phyloP scores from a whole-genome alignment of 1,140 invertebrate species.

The Atopsyche davidsoni region DNA sequence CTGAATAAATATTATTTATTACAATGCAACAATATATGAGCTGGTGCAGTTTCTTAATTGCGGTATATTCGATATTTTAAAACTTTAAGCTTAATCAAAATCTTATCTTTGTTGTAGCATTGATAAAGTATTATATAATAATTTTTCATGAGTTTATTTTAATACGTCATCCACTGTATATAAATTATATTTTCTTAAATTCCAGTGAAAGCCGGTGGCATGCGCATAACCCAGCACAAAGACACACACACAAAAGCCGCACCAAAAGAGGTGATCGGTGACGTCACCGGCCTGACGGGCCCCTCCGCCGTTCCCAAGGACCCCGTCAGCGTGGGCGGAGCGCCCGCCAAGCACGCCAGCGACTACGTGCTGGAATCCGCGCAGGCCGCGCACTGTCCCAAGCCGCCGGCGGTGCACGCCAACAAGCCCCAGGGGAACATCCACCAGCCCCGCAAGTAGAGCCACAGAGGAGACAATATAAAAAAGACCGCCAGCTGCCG shows the following conservation, averaged over 20 bases:
- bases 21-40: too few species aligned
- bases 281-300: slow-evolving; percentile 41
- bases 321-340: slow-evolving; percentile 70
- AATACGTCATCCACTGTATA: not conserved
- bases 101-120: slow-evolving; percentile 6
- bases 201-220: slow-evolving; percentile 84
- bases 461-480: not conserved
- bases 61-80: slow-evolving; percentile 3
- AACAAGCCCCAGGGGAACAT: slow-evolving; percentile 53
- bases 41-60: too few species aligned
- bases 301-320: slow-evolving; percentile 61
- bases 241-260: slow-evolving; percentile 56
- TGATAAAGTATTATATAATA: not conserved
- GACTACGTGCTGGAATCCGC: slow-evolving; percentile 86
- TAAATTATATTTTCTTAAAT: slow-evolving; percentile 29
- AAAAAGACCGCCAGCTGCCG: not conserved
- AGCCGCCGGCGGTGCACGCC: slow-evolving; percentile 56
- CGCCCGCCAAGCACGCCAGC: slow-evolving; percentile 70
- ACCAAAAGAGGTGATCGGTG: slow-evolving; percentile 49
- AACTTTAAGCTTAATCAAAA: slow-evolving; percentile 15
- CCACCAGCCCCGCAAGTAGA: slow-evolving; percentile 76
- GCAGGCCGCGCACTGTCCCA: slow-evolving; percentile 70
- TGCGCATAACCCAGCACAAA: slow-evolving; percentile 88
- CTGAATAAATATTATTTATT: too few species aligned
- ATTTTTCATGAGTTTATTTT: not conserved